These are phyloP conservation scores for Heterodera filipjevi DNA, from an alignment of 2,888 invertebrate species.

Conservation along the genomic window DNA sequence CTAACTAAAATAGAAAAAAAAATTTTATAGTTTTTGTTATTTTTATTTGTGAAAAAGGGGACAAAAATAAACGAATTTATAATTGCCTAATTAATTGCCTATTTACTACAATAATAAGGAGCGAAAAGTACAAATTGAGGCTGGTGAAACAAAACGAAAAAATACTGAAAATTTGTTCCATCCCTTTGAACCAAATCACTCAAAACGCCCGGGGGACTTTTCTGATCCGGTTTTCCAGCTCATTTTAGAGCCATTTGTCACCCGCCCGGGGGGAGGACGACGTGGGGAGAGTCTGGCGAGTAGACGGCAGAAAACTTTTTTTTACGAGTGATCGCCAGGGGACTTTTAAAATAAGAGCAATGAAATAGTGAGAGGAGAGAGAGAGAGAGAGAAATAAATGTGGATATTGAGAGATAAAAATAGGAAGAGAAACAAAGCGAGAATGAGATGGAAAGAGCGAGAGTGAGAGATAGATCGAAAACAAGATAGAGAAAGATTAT, in stretches of 20 bases:
- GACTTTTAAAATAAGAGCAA: background rate
- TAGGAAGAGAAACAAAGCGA: background rate
- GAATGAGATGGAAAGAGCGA: too few relatives aligned
- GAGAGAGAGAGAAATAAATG: background rate
- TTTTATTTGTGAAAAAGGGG: too few relatives aligned
- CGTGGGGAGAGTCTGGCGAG: too few relatives aligned
- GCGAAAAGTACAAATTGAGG: background rate
- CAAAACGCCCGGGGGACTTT: background rate
- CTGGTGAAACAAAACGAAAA: background rate
- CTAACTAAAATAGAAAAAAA: too few relatives aligned
- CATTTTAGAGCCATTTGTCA: conserved; percentile 9
- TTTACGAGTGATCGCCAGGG: background rate
- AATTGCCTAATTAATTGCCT: too few relatives aligned
- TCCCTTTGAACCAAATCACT: background rate
- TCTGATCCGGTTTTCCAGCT: conserved; percentile 9
- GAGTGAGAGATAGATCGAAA: too few relatives aligned
- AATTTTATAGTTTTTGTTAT: too few relatives aligned
- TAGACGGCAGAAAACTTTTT: too few relatives aligned
- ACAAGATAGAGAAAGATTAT: too few relatives aligned
- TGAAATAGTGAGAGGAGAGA: background rate
- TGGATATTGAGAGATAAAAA: background rate
- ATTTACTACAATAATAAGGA: background rate
- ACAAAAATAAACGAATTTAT: too few relatives aligned
- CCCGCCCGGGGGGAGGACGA: background rate
- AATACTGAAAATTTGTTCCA: background rate